These are phyloP conservation scores for Alethe diademata DNA, from an alignment of 2,113 vertebrate species.

Conservation along the genomic window DNA sequence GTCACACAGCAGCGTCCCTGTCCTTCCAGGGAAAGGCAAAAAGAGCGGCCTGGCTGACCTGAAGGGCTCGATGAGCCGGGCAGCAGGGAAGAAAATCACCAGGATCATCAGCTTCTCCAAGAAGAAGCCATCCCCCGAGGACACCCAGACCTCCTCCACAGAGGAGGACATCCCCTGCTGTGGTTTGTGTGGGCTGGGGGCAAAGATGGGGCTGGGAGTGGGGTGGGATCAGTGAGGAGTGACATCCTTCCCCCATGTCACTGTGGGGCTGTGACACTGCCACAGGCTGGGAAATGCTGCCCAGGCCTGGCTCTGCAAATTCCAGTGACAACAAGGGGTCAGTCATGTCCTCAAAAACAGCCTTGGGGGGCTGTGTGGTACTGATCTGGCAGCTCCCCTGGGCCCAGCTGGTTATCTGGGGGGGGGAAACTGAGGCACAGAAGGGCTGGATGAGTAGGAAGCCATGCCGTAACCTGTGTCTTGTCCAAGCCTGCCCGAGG, in stretches of 20 bases:
- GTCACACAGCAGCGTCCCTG: background rate
- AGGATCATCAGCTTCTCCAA: slow-evolving; percentile 98
- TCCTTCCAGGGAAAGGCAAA: slow-evolving; percentile 82
- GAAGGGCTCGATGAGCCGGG: slow-evolving; percentile 92
- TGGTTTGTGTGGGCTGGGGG: slow-evolving; percentile 68
- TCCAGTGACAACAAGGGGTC: rapidly evolving
- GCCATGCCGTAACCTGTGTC: background rate
- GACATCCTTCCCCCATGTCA: background rate
- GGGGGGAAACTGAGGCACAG: background rate
- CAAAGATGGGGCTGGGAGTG: rapidly evolving
- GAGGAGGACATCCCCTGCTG: slow-evolving; percentile 88
- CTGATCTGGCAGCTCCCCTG: background rate
- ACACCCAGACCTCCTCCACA: slow-evolving; percentile 71
- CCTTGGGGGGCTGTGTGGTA: background rate
- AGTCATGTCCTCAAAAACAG: background rate
- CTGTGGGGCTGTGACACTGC: background rate
- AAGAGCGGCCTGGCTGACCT: slow-evolving; percentile 90
- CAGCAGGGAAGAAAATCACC: slow-evolving; percentile 93
- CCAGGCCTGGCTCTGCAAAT: background rate
- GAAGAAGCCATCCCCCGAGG: slow-evolving; percentile 85
- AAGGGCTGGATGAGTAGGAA: background rate
- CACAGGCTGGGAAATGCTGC: background rate
- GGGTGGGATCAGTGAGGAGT: background rate
- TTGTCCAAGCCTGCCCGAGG: rapidly evolving
- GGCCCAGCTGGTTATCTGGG: background rate